phyloP scores from a whole-genome alignment of 2,888 invertebrate species.

The Apamea sordens region DNA sequence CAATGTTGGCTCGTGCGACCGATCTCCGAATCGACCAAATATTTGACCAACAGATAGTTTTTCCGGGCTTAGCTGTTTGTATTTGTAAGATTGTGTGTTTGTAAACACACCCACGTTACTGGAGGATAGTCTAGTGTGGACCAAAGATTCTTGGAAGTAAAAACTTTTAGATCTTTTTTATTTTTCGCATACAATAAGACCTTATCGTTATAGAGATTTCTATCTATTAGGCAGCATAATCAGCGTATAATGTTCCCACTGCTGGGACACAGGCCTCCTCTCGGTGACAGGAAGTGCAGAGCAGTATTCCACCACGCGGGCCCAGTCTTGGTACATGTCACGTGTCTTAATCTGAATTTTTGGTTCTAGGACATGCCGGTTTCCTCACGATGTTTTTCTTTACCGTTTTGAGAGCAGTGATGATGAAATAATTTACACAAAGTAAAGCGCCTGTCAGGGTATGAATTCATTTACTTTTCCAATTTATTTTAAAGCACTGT shows the following conservation, averaged over 20 bases:
- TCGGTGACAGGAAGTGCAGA: too few relatives aligned
- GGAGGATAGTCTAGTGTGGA: neutral
- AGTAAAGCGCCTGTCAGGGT: too few relatives aligned
- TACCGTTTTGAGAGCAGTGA: too few relatives aligned
- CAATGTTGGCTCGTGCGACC: neutral
- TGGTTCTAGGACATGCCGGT: too few relatives aligned
- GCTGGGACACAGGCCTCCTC: too few relatives aligned
- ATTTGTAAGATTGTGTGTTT: constrained; percentile 12
- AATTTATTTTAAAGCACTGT: neutral
- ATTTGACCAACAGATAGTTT: constrained; percentile 18
- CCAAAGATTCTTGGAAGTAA: neutral
- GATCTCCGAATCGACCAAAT: constrained; percentile 15
- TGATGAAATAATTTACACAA: too few relatives aligned
- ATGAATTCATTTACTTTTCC: too few relatives aligned
- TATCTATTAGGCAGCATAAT: neutral
- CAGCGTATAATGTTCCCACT: too few relatives aligned
- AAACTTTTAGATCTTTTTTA: neutral
- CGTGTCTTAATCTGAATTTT: neutral
- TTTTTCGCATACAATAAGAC: neutral
- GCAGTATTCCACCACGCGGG: neutral
- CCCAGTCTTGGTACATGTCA: neutral
- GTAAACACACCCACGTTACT: neutral
- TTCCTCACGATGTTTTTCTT: too few relatives aligned
- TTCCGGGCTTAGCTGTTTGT: constrained; percentile 22
- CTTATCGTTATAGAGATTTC: neutral